Conservation (phyloP, 2,113 vertebrate species). For the Varanus komodoensis region DNA sequence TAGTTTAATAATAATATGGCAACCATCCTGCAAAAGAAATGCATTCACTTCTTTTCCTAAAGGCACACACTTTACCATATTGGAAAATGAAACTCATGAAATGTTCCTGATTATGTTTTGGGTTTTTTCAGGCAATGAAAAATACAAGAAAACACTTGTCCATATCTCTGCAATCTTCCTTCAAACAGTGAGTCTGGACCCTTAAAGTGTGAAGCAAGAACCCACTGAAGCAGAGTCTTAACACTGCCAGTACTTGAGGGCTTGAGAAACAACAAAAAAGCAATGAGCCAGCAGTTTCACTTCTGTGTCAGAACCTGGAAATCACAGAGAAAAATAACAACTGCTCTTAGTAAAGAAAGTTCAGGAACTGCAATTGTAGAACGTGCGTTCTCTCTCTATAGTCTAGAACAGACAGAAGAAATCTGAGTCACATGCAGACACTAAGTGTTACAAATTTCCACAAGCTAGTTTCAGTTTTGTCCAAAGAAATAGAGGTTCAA, state of each 20-base stretch:
- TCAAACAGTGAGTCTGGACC: neutral
- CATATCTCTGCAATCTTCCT: neutral
- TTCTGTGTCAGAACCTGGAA: neutral
- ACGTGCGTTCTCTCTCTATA: neutral
- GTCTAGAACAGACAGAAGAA: neutral
- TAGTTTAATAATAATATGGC: neutral
- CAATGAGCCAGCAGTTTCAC: neutral
- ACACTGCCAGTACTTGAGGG: neutral
- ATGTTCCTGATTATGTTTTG: neutral
- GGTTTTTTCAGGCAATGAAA: neutral
- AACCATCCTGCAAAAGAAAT: neutral
- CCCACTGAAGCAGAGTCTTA: neutral
- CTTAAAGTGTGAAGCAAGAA: neutral
- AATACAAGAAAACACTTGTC: neutral
- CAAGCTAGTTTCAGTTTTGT: neutral
- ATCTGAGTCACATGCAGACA: neutral
- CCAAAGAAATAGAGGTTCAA: neutral
- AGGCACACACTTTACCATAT: neutral
- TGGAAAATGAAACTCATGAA: neutral
- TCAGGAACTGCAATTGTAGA: neutral
- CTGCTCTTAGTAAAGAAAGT: neutral
- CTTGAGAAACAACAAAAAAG: neutral
- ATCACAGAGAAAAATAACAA: neutral
- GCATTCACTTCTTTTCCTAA: neutral
- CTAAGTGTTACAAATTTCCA: neutral